Evolutionary conservation across 2,888 invertebrate genomes (phyloP).

Genomic region (Polydrusus tereticollis): DNA sequence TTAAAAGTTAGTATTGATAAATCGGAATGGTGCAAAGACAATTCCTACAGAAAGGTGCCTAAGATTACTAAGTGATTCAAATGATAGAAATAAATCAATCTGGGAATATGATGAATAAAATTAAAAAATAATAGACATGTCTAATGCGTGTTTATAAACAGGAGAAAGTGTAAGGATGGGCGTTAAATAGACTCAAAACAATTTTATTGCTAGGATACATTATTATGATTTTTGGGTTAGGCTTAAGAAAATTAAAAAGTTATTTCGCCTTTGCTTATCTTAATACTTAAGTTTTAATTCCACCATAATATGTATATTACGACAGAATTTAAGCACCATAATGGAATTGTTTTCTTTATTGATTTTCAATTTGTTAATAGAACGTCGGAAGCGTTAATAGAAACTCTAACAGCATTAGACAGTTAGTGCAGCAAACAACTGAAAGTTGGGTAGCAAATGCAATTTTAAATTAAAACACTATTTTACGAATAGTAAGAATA

Average conservation of each 20-base stretch:
- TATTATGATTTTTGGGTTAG: background rate
- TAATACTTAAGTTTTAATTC: background rate
- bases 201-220: background rate
- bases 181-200: background rate
- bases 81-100: background rate
- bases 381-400: too few relatives aligned
- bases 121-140: background rate
- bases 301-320: too few relatives aligned
- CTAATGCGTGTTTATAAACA: background rate
- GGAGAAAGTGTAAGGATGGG: background rate
- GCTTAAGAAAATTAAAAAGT: background rate
- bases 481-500: too few relatives aligned
- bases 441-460: too few relatives aligned
- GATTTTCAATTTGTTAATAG: too few relatives aligned
- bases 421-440: too few relatives aligned
- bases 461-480: too few relatives aligned
- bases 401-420: too few relatives aligned
- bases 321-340: too few relatives aligned
- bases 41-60: background rate
- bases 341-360: too few relatives aligned
- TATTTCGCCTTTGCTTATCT: background rate
- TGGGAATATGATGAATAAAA: conserved; percentile 1
- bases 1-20: background rate
- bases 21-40: background rate
- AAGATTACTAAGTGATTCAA: background rate